Evolutionary conservation across 2,797 vertebrate genomes (phyloP).

Genomic region (Hozukius guyotensis): DNA sequence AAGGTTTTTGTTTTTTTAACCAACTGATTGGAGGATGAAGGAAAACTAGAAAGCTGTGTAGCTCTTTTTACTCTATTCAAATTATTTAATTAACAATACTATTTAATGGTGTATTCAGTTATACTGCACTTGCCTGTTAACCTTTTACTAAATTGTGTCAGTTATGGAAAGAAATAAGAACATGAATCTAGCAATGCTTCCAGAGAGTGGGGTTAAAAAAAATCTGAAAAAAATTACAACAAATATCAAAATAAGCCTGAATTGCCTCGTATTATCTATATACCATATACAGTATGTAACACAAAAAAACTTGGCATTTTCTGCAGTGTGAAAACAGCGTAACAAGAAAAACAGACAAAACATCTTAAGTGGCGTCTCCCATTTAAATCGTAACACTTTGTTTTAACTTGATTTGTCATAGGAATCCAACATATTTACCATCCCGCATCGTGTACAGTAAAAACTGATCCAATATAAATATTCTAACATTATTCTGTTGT

Average conservation of each 20-base stretch:
- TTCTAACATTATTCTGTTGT: conserved; percentile 48
- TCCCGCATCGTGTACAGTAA: conserved; percentile 51
- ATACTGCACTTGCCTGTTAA: not conserved
- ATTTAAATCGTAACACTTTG: conserved; percentile 55
- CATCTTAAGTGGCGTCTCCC: conserved; percentile 64
- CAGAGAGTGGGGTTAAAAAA: not conserved
- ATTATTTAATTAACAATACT: not conserved
- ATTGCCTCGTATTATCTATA: conserved; percentile 5
- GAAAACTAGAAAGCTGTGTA: not conserved
- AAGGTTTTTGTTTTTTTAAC: not conserved
- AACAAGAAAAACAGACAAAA: conserved; percentile 31
- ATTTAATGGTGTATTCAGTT: not conserved
- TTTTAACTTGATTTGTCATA: conserved; percentile 54
- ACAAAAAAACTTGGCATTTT: conserved; percentile 49
- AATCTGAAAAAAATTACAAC: not conserved
- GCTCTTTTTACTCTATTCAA: not conserved
- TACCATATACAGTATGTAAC: conserved; percentile 28
- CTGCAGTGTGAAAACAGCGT: conserved; percentile 33
- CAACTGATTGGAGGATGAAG: not conserved
- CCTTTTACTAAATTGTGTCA: not conserved
- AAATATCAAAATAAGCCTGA: conserved; percentile 31
- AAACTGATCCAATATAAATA: conserved; percentile 79
- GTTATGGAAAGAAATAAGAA: not conserved
- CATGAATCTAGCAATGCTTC: conserved; percentile 5
- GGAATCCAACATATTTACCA: conserved; percentile 31